These are phyloP conservation scores for Corvus moneduloides DNA, from an alignment of 2,113 vertebrate genomes.

Conservation along the genomic window DNA sequence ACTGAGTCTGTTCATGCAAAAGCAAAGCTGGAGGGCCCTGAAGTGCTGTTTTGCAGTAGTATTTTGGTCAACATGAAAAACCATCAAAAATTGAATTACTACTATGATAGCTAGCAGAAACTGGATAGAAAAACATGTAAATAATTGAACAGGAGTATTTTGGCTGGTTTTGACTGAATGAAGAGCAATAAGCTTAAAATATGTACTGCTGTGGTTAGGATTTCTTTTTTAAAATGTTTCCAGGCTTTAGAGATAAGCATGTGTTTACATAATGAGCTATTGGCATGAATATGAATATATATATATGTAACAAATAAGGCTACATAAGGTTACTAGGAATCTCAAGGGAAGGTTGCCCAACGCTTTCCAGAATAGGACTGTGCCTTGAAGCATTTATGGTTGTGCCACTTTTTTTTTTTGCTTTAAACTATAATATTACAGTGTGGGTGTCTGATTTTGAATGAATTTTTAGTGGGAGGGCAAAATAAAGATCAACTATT, in stretches of 20 bases:
- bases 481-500: neutral
- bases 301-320: neutral
- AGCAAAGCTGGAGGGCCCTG: neutral
- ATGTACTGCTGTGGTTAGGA: neutral
- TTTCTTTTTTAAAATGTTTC: neutral
- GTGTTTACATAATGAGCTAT: slow-evolving; percentile 16
- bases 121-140: neutral
- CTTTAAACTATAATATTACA: neutral
- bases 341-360: neutral
- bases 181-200: neutral
- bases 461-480: neutral
- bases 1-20: neutral
- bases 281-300: neutral
- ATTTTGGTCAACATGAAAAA: neutral
- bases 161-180: neutral
- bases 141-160: neutral
- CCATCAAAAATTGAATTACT: neutral
- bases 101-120: neutral
- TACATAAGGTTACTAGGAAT: neutral
- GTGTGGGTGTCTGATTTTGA: neutral
- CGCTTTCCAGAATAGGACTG: neutral
- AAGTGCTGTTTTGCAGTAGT: neutral
- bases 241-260: neutral
- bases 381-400: neutral
- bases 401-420: neutral